Conservation (phyloP, 2,113 vertebrate genomes). For the Corythornis cristatus region DNA sequence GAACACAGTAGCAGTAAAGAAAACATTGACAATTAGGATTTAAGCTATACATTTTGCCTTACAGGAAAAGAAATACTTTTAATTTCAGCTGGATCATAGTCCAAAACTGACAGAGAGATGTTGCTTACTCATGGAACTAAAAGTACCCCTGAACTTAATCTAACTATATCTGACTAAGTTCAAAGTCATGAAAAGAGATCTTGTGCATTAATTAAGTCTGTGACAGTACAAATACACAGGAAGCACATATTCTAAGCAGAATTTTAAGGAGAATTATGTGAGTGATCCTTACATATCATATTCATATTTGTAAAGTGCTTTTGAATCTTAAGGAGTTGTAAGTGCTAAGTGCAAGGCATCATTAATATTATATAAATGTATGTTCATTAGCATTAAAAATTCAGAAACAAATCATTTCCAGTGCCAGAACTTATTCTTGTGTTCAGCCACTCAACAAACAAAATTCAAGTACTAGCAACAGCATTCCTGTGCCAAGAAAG, state of each 20-base stretch:
- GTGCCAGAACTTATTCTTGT: background rate
- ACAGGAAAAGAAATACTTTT: background rate
- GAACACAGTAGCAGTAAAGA: background rate
- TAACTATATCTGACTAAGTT: background rate
- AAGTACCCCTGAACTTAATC: background rate
- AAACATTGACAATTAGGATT: background rate
- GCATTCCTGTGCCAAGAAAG: background rate
- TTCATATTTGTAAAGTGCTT: slow-evolving; percentile 11
- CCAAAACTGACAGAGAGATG: background rate
- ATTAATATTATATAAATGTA: background rate
- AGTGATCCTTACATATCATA: background rate
- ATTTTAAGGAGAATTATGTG: background rate
- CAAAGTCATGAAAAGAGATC: background rate
- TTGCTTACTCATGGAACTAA: background rate
- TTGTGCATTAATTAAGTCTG: background rate
- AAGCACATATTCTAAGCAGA: background rate
- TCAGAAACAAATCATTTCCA: slow-evolving; percentile 12
- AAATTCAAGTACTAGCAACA: background rate
- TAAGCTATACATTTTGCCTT: background rate
- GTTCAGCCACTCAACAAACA: background rate
- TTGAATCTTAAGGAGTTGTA: slow-evolving; percentile 3
- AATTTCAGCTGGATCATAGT: background rate
- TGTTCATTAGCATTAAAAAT: slow-evolving; percentile 25
- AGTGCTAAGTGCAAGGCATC: background rate
- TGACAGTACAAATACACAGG: background rate